phyloP scores from a whole-genome alignment of 1,140 invertebrate species.

The Plectrocnemia conspersa region DNA sequence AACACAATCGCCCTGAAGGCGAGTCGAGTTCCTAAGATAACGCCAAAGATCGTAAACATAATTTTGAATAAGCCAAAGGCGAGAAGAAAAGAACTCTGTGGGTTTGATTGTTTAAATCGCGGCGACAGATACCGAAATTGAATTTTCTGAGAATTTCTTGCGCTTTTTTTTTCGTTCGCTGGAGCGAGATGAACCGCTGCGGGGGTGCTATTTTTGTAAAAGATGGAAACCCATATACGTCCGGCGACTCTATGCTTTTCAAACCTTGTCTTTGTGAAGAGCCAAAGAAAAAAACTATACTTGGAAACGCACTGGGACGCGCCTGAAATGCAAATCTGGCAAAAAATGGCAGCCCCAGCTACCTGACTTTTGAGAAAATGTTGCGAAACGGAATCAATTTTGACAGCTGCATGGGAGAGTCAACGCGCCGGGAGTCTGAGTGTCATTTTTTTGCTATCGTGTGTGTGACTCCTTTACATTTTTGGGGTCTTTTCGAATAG shows the following conservation, averaged over 20 bases:
- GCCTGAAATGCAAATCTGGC: conserved; percentile 21
- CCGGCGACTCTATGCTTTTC: background rate
- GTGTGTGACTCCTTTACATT: too few species aligned
- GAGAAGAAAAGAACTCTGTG: too few species aligned
- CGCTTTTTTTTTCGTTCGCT: background rate
- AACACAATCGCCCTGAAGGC: too few species aligned
- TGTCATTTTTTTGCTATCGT: too few species aligned
- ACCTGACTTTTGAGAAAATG: conserved; percentile 23
- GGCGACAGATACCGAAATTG: too few species aligned
- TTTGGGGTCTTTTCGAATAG: too few species aligned
- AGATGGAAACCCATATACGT: background rate
- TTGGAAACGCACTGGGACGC: conserved; percentile 1
- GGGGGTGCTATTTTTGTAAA: conserved; percentile 14
- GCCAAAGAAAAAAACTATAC: background rate
- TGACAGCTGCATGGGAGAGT: conserved; percentile 19
- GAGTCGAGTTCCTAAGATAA: too few species aligned
- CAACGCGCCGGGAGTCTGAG: conserved; percentile 12
- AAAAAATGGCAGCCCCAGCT: conserved; percentile 16
- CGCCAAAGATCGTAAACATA: too few species aligned
- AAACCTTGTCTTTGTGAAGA: conserved; percentile 1
- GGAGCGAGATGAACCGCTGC: conserved; percentile 2
- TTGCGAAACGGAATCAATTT: conserved; percentile 23
- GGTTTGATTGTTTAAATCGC: too few species aligned
- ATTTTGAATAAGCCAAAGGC: too few species aligned
- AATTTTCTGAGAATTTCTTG: too few species aligned